Conservation (phyloP, 2,888 invertebrate genomes). For the Lepidonotus clava region DNA sequence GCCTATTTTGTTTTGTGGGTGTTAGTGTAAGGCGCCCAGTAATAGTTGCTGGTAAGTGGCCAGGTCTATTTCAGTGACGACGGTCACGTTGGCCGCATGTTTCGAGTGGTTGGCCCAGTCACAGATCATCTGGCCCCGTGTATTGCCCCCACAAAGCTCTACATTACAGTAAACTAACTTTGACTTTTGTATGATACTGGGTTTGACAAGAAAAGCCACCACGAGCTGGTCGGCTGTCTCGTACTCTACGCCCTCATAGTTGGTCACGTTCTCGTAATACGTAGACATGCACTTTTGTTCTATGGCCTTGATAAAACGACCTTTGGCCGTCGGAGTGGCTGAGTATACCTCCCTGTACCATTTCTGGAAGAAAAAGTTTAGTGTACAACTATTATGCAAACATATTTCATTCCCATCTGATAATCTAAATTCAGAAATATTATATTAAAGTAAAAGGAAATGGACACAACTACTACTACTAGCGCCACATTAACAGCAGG, state of each 20-base stretch:
- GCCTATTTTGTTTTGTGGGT: too few species aligned
- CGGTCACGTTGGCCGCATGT: not conserved
- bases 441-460: too few species aligned
- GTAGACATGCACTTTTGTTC: not conserved
- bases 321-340: slow-evolving; percentile 26
- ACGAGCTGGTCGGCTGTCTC: slow-evolving; percentile 55
- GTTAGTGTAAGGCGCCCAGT: slow-evolving; percentile 13
- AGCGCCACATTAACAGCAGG: too few species aligned
- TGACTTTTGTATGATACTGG: not conserved
- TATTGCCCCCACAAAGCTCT: not conserved
- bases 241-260: not conserved
- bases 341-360: slow-evolving; percentile 40
- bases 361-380: slow-evolving; percentile 20
- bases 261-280: not conserved
- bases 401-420: too few species aligned
- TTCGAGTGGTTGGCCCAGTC: not conserved
- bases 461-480: too few species aligned
- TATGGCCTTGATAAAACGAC: slow-evolving; percentile 33
- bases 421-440: too few species aligned
- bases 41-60: not conserved
- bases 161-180: not conserved
- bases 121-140: slow-evolving; percentile 27
- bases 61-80: not conserved
- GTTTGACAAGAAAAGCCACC: slow-evolving; percentile 39
- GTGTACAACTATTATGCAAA: not conserved